phyloP scores from a whole-genome alignment of 2,888 invertebrate genomes.

The Phalera bucephala region DNA sequence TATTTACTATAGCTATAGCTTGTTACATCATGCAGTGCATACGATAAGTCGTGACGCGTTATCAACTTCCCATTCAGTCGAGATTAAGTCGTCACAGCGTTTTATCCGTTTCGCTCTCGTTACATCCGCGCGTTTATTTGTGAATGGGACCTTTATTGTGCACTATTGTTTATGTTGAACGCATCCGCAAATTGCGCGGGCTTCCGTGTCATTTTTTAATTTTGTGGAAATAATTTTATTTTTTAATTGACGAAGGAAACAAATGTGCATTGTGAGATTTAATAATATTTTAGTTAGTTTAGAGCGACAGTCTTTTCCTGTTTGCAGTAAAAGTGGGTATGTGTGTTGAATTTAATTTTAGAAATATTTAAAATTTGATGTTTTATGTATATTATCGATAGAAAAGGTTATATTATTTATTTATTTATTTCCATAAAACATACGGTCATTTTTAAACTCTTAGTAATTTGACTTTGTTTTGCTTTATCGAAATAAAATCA shows the following conservation, averaged over 20 bases:
- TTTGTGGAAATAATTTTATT: slow-evolving; percentile 1
- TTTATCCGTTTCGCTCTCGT: slow-evolving; percentile 20
- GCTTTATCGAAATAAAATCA: no score
- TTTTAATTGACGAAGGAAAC: slow-evolving; percentile 1
- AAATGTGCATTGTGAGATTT: slow-evolving; percentile 3
- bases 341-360: no score
- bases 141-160: slow-evolving; percentile 13
- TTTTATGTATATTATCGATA: no score
- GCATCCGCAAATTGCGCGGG: slow-evolving; percentile 3
- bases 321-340: slow-evolving; percentile 10
- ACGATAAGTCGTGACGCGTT: slow-evolving; percentile 42
- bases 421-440: no score
- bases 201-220: slow-evolving; percentile 2
- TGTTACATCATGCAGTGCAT: slow-evolving; percentile 40
- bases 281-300: slow-evolving; percentile 7
- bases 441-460: no score
- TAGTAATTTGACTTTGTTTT: no score
- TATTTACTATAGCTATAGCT: slow-evolving; percentile 2
- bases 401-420: no score
- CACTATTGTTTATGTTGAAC: slow-evolving; percentile 25
- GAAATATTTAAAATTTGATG: no score
- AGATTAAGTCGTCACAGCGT: slow-evolving; percentile 44
- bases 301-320: slow-evolving; percentile 5
- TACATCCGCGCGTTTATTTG: slow-evolving; percentile 2
- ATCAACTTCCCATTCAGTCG: slow-evolving; percentile 51